Base-by-base conservation (phyloP, 2,888 invertebrate species). In the Cerastis rubricosa region DNA sequence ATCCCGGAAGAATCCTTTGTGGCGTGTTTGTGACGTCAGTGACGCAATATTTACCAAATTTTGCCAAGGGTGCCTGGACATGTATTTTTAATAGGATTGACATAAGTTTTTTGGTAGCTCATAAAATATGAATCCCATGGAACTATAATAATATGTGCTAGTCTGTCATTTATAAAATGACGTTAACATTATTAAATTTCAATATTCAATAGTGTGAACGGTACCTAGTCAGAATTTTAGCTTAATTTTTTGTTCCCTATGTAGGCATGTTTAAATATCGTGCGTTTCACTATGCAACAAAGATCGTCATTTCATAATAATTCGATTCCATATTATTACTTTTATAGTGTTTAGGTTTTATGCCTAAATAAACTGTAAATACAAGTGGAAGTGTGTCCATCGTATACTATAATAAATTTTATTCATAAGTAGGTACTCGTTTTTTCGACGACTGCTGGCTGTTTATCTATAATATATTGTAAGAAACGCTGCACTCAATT, bases 21-120 rank as follows among this genome's bases (percentile, higher is more conserved):
- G 51, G 2, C 22, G 14, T 61, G 17, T 59, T 74, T 51, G 51
- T 45, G 29, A 45, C 63, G 35, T 51, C 45, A 54, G 54, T 25
- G 9, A 71, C n/a, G 22, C 17, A 14, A 11, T 45, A 25, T 70
- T 47, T 78, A n/a, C 14, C 14, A 14, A 79, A 47, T 35, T 64
- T 8, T 61, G 35, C 54, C n/a, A 43, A 43, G 43, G 43, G 43
- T 43, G 59, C 63, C 40, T 63, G 1, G 3, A n/a, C 40, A 11
- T 29, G 2, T 40, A 2, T 6, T 63, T 22, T 40, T 25, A 57
- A 57, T 25, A 12, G 25, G 25, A 6, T 57, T n/a, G 11, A 25
- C 7, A 14, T 25, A 57, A n/a, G 29, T 0, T 57, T 57, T 14
- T 57, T 25, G 11, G 6, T 54, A 54, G n/a, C n/a, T 11, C 9